Evolutionary conservation across 2,797 vertebrate genomes (phyloP).

Genomic region (Falco rusticolus): DNA sequence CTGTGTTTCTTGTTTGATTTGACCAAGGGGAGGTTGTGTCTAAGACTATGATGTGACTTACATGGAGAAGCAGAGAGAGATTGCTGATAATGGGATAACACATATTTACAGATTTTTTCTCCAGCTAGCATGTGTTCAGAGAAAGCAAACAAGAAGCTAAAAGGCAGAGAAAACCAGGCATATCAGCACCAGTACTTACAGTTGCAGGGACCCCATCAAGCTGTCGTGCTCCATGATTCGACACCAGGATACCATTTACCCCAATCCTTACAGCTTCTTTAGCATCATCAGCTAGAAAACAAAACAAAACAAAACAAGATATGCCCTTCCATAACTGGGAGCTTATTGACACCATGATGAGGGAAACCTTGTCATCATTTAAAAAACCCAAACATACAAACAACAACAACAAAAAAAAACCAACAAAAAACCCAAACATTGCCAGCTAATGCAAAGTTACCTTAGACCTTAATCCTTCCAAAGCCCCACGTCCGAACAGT

Average conservation of each 20-base stretch:
- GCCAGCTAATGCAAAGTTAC: neutral
- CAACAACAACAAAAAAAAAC: too few relatives aligned
- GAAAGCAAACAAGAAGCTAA: neutral
- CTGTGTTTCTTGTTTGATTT: neutral
- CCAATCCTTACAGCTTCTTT: constrained; percentile 82
- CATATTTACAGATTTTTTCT: neutral
- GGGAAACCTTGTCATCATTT: neutral
- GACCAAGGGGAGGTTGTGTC: neutral
- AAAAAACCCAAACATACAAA: neutral
- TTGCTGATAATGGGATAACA: neutral
- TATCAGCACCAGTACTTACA: constrained; percentile 72
- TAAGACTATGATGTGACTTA: neutral
- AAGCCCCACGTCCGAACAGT: neutral
- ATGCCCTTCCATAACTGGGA: neutral
- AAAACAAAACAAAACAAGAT: neutral
- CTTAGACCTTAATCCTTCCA: neutral
- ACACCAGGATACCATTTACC: constrained; percentile 87
- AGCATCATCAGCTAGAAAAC: constrained; percentile 85
- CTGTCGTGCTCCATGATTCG: constrained; percentile 90
- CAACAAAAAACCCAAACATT: neutral
- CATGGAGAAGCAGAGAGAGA: neutral
- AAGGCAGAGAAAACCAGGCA: neutral
- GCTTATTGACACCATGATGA: neutral
- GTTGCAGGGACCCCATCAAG: constrained; percentile 90
- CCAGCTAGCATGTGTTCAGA: neutral